These are phyloP conservation scores for Choloepus hoffmanni DNA, from an alignment of 2,113 vertebrate genomes.

Conservation along the genomic window DNA sequence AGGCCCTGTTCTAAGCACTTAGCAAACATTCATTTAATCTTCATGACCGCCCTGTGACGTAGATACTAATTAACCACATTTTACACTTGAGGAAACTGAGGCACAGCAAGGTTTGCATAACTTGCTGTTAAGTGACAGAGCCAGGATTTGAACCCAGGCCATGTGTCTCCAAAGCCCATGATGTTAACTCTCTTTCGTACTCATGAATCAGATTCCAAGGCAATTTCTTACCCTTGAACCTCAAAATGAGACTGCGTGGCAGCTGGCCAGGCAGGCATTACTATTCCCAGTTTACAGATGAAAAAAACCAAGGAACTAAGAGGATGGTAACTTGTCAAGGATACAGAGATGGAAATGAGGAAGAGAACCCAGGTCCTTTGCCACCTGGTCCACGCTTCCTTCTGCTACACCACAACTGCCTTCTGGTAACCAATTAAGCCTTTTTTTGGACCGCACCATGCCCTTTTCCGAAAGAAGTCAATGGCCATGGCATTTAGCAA, in stretches of 20 bases:
- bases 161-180: neutral
- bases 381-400: neutral
- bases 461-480: neutral
- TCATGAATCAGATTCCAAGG: neutral
- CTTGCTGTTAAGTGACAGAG: neutral
- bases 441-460: neutral
- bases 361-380: neutral
- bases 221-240: neutral
- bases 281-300: neutral
- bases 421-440: neutral
- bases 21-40: neutral
- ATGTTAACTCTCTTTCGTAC: neutral
- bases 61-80: neutral
- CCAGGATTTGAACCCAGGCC: neutral
- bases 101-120: neutral
- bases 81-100: neutral
- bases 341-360: neutral
- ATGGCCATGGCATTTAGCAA: neutral
- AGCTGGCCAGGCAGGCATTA: too few relatives aligned
- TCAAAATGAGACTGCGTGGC: neutral
- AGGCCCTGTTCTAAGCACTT: neutral
- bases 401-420: too few relatives aligned
- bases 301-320: neutral
- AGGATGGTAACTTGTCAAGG: neutral
- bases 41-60: neutral